Percentiles rank a stretch among this genome's conserved stretches.
These are phyloP conservation scores for Trichosurus vulpecula DNA, from an alignment of 2,797 vertebrate species.

Conservation along the genomic window DNA sequence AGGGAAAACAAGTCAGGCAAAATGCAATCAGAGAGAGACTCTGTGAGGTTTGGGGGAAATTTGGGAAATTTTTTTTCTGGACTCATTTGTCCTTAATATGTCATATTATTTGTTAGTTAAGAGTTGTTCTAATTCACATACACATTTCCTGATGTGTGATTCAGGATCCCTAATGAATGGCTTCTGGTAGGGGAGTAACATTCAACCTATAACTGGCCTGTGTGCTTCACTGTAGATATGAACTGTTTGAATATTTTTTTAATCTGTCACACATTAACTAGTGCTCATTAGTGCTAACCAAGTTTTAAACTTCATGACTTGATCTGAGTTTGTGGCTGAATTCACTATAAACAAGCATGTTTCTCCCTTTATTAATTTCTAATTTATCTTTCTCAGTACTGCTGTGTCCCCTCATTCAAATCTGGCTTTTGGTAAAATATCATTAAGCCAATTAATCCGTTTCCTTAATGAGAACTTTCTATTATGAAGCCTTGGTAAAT, in stretches of 20 bases:
- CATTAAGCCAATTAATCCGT: conserved; percentile 74
- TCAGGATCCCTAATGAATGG: conserved; percentile 26
- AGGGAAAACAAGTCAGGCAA: not conserved
- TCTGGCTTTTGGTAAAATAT: conserved; percentile 67
- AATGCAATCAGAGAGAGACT: not conserved
- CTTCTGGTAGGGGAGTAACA: not conserved
- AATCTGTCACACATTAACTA: conserved; percentile 26
- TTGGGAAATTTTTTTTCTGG: conserved; percentile 10
- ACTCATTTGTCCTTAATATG: not conserved
- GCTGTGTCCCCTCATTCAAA: conserved; percentile 63
- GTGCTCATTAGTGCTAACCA: conserved; percentile 38
- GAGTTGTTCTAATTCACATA: conserved; percentile 30
- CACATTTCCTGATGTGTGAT: conserved; percentile 4
- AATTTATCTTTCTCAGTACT: conserved; percentile 67
- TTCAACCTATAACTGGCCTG: not conserved
- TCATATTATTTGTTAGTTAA: conserved; percentile 28
- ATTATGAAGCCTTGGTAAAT: conserved; percentile 54
- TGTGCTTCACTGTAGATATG: not conserved
- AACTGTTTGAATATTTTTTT: not conserved
- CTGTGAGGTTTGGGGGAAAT: not conserved
- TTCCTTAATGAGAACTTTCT: conserved; percentile 73
- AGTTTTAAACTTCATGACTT: conserved; percentile 38
- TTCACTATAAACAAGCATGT: conserved; percentile 45
- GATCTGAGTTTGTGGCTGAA: conserved; percentile 48
- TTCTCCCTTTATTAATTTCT: conserved; percentile 68